These are phyloP conservation scores for Ruditapes philippinarum DNA, from an alignment of 1,140 invertebrate genomes.

Conservation along the genomic window DNA sequence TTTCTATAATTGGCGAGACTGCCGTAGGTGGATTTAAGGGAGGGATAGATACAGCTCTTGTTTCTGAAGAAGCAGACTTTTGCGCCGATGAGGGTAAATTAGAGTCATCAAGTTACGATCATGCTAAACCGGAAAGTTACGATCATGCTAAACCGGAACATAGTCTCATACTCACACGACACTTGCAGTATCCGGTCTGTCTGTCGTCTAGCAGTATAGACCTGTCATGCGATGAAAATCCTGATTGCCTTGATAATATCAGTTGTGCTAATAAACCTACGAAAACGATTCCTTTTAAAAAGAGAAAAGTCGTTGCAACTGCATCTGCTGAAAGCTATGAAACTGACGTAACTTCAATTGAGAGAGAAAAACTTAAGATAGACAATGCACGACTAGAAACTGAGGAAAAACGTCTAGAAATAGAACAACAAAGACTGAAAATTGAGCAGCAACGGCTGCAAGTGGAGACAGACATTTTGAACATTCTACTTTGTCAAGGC, in stretches of 20 bases:
- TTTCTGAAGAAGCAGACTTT: conserved; percentile 24
- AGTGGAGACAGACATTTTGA: no score
- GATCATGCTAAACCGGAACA: no score
- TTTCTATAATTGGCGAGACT: conserved; percentile 1
- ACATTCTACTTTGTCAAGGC: no score
- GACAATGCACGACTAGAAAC: neutral
- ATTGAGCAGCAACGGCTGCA: no score
- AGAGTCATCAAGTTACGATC: neutral
- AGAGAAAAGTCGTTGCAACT: conserved; percentile 7
- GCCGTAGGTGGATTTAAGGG: conserved; percentile 21
- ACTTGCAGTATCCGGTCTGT: neutral
- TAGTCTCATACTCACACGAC: neutral
- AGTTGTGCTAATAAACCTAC: conserved; percentile 8
- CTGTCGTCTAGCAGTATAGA: conserved; percentile 26
- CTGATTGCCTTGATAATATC: neutral
- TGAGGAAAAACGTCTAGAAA: conserved; percentile 1
- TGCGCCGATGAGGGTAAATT: neutral
- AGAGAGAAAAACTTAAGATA: no score
- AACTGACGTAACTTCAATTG: no score
- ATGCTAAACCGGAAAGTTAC: conserved; percentile 18
- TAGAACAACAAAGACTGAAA: conserved; percentile 6
- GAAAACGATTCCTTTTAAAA: conserved; percentile 24
- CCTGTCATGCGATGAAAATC: neutral
- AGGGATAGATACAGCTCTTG: conserved; percentile 21
- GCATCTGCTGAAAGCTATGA: neutral